Base-by-base conservation (phyloP, 2,888 invertebrate species). In the Phortica magna region DNA sequence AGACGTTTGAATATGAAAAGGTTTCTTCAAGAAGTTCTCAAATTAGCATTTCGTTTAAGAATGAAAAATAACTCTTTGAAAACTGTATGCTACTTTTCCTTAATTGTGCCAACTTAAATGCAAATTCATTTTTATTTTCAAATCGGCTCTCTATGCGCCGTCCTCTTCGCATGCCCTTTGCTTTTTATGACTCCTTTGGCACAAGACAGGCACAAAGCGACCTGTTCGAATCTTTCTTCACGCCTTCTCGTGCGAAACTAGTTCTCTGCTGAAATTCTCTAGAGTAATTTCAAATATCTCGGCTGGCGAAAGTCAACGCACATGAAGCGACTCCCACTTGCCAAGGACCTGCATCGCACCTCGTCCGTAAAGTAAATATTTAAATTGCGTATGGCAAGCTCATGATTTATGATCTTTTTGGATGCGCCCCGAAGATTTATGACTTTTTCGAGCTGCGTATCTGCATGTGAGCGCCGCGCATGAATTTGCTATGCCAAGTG, bases 381-480 rank as follows among this genome's bases (percentile, higher is more conserved):
- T 80, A 82, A 82, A 83, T 83, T 81, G 79, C 79, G 80, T 80
- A 80, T 81, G 82, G 79, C 83, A 82, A 79, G 79, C 81, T 61
- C 78, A 82, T 84, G 84, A 83, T 82, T 84, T 84, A 83, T 81
- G 65, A 55, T 14, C 14, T 48, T 55, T 12, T 6, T n/a, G 9
- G 41, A 76, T 41, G 73, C 57, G 73, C 65, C 17, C 42, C 17
- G 67, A 76, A 80, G 80, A 80, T 80, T 80, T 80, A 80, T 77
- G 80, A 79, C 80, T 57, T 65, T 55, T 42, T 67, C 68, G 74
- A 12, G 22, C 22, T 73, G 68, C 68, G 42, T 68, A 22, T 72
- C 55, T 72, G 17, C 17, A 10, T 73, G 41, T 10, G 17, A 61
- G 39, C 22, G 42, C 39, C 43, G 9, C 17, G 42, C 61, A 68